Evolutionary conservation across 2,797 vertebrate genomes (phyloP).

Genomic region (Mus minutoides): DNA sequence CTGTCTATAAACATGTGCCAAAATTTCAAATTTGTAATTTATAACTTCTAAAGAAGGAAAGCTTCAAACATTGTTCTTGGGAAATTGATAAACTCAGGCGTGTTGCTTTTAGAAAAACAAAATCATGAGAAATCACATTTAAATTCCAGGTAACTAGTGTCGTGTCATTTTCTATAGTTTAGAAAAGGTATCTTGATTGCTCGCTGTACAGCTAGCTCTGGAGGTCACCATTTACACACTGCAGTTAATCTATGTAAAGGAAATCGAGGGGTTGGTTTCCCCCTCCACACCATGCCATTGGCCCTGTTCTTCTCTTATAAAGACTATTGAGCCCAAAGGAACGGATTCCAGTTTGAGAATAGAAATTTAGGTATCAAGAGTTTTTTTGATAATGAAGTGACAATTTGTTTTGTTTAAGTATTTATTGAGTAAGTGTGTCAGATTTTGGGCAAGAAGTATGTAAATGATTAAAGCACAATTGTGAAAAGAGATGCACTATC

Average conservation of each 20-base stretch:
- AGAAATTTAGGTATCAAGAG: neutral
- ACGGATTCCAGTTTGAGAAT: neutral
- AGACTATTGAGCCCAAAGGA: neutral
- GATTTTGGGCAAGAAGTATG: neutral
- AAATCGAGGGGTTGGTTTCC: neutral
- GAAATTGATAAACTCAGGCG: neutral
- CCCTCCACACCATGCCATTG: neutral
- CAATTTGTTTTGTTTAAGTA: conserved; percentile 41
- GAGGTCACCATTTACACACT: neutral
- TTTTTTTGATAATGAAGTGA: neutral
- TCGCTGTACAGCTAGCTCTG: neutral
- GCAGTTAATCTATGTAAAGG: neutral
- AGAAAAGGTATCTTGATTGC: neutral
- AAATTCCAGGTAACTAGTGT: neutral
- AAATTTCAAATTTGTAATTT: conserved; percentile 47
- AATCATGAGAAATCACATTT: conserved; percentile 25
- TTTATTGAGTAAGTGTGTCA: neutral
- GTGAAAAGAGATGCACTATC: neutral
- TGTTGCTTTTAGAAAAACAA: neutral
- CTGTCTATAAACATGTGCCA: neutral
- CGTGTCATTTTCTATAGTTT: neutral
- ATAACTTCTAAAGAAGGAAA: conserved; percentile 6
- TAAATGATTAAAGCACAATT: neutral
- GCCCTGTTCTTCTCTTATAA: neutral
- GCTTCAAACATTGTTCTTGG: neutral